Conservation (phyloP, 2,113 vertebrate species). For the Grammomys surdaster region DNA sequence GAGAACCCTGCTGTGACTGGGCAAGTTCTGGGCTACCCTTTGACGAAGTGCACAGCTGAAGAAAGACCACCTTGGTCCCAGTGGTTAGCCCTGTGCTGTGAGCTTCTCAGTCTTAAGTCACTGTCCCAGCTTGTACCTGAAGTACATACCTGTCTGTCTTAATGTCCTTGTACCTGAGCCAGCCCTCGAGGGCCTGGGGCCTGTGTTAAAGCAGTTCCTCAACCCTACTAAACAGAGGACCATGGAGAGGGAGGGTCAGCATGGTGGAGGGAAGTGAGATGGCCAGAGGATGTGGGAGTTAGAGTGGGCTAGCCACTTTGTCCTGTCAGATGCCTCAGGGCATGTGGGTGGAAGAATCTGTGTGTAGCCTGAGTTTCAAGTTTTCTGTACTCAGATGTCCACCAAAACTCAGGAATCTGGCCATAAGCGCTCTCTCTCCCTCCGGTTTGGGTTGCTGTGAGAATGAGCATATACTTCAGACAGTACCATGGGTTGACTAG, state of each 20-base stretch:
- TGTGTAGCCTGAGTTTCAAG: fast-evolving
- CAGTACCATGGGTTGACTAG: fast-evolving
- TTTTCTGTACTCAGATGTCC: background rate
- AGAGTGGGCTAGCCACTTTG: background rate
- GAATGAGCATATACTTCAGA: background rate
- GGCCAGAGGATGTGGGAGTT: background rate
- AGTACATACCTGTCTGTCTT: background rate
- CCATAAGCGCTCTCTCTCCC: fast-evolving
- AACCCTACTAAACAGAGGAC: background rate
- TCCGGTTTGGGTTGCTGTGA: background rate
- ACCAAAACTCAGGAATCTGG: background rate
- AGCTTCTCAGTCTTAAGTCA: background rate
- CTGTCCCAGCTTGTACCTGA: background rate
- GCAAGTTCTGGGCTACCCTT: slow-evolving; percentile 86
- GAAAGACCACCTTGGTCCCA: background rate
- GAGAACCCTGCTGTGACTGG: slow-evolving; percentile 99
- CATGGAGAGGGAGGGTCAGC: too few relatives aligned
- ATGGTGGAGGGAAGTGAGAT: background rate
- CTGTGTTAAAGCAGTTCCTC: background rate
- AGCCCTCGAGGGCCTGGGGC: background rate
- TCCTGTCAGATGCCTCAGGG: background rate
- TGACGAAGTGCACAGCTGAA: fast-evolving
- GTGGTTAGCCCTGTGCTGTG: background rate
- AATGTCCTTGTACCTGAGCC: fast-evolving
- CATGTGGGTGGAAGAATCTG: too few relatives aligned